Conservation (phyloP, 2,888 invertebrate genomes). For the Volucella inflata region DNA sequence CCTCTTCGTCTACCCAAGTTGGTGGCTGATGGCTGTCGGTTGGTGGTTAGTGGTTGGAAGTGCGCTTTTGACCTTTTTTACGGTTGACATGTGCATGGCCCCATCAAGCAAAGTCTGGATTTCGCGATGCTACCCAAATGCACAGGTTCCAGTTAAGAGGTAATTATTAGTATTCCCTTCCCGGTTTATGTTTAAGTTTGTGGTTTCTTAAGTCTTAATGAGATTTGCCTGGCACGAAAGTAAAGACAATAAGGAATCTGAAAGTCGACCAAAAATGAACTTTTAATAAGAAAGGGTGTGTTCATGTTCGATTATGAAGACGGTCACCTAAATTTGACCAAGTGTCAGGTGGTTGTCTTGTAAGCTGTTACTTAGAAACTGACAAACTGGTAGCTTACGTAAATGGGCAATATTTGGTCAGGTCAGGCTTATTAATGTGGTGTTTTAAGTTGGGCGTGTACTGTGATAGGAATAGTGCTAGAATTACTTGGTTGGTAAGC, state of each 20-base stretch:
- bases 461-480: too few species aligned
- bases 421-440: too few species aligned
- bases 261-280: conserved; percentile 17
- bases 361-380: conserved; percentile 25
- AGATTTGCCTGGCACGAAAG: conserved; percentile 53
- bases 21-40: conserved; percentile 59
- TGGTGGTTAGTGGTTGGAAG: conserved; percentile 57
- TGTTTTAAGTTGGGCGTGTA: too few species aligned
- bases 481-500: too few species aligned
- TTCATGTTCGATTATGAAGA: conserved; percentile 45
- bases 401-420: too few species aligned
- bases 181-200: conserved; percentile 44
- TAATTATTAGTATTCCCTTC: conserved; percentile 49
- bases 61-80: conserved; percentile 71
- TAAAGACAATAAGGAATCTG: conserved; percentile 21
- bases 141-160: conserved; percentile 40
- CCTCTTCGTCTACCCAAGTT: conserved; percentile 21
- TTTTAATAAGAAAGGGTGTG: conserved; percentile 50
- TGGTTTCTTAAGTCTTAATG: conserved; percentile 55
- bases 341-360: conserved; percentile 57
- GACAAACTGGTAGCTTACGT: too few species aligned
- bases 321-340: conserved; percentile 47
- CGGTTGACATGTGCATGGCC: conserved; percentile 74
- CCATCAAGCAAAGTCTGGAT: conserved; percentile 68
- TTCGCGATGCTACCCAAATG: conserved; percentile 13